Evolutionary conservation across 2,797 vertebrate species (phyloP).

Genomic region (Distichodus sexfasciatus): DNA sequence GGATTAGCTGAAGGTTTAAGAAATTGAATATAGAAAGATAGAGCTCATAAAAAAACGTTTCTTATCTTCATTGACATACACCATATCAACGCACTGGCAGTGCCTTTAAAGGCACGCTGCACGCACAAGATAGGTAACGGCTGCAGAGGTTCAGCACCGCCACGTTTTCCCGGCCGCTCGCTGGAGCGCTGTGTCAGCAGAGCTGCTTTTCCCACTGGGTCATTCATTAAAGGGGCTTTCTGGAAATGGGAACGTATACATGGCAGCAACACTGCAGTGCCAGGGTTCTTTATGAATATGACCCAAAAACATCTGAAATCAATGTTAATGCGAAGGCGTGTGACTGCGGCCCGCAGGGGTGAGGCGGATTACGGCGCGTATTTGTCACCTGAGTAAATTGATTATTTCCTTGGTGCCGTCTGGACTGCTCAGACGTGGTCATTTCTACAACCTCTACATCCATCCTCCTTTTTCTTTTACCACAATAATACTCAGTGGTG

Average conservation of each 20-base stretch:
- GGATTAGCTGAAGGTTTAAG: conserved; percentile 7
- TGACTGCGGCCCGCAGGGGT: background rate
- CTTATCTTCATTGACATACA: conserved; percentile 19
- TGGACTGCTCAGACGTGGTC: background rate
- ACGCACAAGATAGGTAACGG: conserved; percentile 5
- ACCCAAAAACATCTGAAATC: conserved; percentile 51
- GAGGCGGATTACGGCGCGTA: background rate
- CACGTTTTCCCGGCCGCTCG: conserved; percentile 23
- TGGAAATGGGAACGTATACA: conserved; percentile 43
- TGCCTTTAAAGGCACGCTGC: background rate
- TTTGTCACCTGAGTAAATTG: background rate
- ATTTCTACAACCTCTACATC: background rate
- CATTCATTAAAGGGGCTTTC: conserved; percentile 54
- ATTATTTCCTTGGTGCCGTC: conserved; percentile 9
- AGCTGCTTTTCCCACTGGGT: conserved; percentile 45
- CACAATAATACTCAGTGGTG: background rate
- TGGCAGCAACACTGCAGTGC: conserved; percentile 41
- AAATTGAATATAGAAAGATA: conserved; percentile 1
- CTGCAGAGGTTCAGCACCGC: conserved; percentile 4
- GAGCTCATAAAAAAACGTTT: conserved; percentile 18
- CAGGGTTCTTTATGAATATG: conserved; percentile 52
- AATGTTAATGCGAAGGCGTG: conserved; percentile 43
- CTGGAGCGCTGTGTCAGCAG: conserved; percentile 56
- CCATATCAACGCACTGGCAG: conserved; percentile 6
- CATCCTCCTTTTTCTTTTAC: background rate